Evolutionary conservation across 1,140 invertebrate species (phyloP).

Genomic region (Helicoverpa armigera): DNA sequence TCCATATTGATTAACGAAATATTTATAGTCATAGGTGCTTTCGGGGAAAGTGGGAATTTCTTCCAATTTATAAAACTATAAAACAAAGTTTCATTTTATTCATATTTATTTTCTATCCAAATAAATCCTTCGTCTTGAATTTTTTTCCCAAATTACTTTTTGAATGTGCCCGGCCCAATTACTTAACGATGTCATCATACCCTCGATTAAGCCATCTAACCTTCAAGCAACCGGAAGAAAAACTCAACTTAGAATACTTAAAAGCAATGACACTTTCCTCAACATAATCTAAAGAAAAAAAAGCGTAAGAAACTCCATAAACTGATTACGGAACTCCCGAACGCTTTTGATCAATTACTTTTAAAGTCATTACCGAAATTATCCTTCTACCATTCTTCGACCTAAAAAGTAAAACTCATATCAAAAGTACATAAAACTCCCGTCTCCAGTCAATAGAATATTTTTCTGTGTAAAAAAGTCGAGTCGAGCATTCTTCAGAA

Average conservation of each 20-base stretch:
- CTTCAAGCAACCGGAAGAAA: background rate
- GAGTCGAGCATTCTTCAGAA: constrained; percentile 32
- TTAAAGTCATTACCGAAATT: constrained; percentile 34
- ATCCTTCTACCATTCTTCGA: constrained; percentile 27
- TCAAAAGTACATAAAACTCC: constrained; percentile 19
- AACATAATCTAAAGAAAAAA: constrained; percentile 1
- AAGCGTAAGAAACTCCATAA: background rate
- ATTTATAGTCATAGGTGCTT: no score
- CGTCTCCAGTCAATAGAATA: constrained; percentile 41
- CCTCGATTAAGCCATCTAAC: background rate
- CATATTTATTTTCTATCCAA: no score
- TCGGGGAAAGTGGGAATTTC: no score
- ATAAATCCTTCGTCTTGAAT: no score
- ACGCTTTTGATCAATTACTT: constrained; percentile 42
- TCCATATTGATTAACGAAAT: no score
- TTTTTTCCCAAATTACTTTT: no score
- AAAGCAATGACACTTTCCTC: constrained; percentile 1
- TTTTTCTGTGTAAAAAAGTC: constrained; percentile 32
- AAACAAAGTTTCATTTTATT: no score
- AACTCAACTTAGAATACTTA: background rate
- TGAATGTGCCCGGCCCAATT: no score
- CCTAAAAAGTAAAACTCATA: constrained; percentile 4
- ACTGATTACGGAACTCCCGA: constrained; percentile 12
- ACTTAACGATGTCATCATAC: no score
- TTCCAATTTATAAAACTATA: no score